Percentiles rank a stretch among this genome's conserved stretches.
These are phyloP conservation scores for Herpailurus yagouaroundi DNA, from an alignment of 2,113 vertebrate species.

Conservation along the genomic window DNA sequence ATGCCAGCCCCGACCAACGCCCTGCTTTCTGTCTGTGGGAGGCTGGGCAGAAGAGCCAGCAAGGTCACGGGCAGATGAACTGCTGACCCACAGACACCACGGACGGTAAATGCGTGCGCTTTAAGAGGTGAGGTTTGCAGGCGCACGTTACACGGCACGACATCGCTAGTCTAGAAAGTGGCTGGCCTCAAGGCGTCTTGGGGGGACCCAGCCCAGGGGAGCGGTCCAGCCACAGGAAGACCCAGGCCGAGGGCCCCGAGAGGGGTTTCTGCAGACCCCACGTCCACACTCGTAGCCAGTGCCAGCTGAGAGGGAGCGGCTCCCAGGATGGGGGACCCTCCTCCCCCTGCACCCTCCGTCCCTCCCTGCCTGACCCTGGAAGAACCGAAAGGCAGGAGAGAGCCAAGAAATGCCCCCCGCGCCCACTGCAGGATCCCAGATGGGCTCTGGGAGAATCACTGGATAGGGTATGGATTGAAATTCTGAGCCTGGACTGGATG, in stretches of 20 bases:
- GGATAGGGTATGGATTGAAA: neutral
- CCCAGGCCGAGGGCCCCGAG: neutral
- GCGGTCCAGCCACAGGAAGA: no score
- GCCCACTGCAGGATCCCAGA: neutral
- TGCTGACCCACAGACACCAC: neutral
- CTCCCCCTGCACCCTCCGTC: fast-evolving
- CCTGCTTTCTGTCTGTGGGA: neutral
- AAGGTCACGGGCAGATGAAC: neutral
- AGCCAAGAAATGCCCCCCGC: neutral
- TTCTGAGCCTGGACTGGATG: neutral
- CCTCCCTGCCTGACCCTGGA: neutral
- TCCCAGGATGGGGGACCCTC: neutral
- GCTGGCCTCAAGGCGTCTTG: neutral
- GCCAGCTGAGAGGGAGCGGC: neutral
- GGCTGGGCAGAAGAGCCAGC: neutral
- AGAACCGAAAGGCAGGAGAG: neutral
- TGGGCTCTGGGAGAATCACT: neutral
- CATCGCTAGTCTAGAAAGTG: neutral
- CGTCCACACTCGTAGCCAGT: neutral
- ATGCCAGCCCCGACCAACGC: no score
- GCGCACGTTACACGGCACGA: neutral
- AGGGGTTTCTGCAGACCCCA: neutral
- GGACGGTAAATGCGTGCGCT: no score
- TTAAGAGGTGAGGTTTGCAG: neutral
- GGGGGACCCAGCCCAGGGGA: no score